These are phyloP conservation scores for Musca vetustissima DNA, from an alignment of 1,140 invertebrate genomes.

Conservation along the genomic window DNA sequence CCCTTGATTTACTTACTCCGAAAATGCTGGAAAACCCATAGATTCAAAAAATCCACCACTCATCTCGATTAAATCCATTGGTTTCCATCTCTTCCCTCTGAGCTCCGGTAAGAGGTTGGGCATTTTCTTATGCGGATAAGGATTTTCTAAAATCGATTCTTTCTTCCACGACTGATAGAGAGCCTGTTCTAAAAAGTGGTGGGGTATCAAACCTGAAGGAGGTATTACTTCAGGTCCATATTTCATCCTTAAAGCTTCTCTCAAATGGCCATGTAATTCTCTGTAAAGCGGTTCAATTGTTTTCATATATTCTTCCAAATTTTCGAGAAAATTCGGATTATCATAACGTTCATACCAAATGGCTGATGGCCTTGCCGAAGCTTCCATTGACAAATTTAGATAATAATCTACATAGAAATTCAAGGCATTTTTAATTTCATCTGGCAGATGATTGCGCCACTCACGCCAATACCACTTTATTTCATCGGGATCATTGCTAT, in stretches of 20 bases:
- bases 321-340: constrained; percentile 57
- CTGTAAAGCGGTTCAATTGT: constrained; percentile 77
- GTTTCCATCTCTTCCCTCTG: constrained; percentile 60
- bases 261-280: constrained; percentile 82
- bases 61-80: constrained; percentile 66
- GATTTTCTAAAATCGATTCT: constrained; percentile 28
- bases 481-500: constrained; percentile 31
- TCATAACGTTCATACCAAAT: constrained; percentile 59
- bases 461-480: constrained; percentile 33
- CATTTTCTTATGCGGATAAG: constrained; percentile 25
- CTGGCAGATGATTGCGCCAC: constrained; percentile 30
- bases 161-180: constrained; percentile 34
- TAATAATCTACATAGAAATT: constrained; percentile 31
- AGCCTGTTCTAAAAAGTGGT: constrained; percentile 72
- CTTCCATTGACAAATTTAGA: neutral
- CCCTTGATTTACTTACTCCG: constrained; percentile 23
- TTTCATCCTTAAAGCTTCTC: constrained; percentile 67
- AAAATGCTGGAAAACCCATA: constrained; percentile 14
- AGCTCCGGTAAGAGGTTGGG: constrained; percentile 32
- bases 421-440: constrained; percentile 25
- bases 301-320: constrained; percentile 58
- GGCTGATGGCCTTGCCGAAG: neutral
- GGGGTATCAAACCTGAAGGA: constrained; percentile 78
- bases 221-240: constrained; percentile 69
- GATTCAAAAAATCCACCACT: constrained; percentile 39